Evolutionary conservation across 2,113 vertebrate genomes (phyloP), one percentile per base, ranked within the genome.

Genomic region (Collichthys lucidus): DNA sequence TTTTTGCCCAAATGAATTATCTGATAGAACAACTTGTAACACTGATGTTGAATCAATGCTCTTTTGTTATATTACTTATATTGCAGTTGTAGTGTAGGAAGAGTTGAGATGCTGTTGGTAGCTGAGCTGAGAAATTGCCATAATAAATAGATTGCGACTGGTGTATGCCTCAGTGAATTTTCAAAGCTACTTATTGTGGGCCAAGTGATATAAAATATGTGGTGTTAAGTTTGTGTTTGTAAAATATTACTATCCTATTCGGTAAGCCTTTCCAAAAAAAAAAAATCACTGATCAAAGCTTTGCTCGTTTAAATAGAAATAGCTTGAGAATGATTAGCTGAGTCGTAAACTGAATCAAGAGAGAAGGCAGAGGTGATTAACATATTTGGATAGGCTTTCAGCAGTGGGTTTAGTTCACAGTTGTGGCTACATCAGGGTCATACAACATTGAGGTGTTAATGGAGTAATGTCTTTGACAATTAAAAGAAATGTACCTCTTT

Each of bases 391-490:
- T 24, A 4, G 29, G 29, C 46, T 53, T 35, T 31, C 57, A 49
- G 52, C 44, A n/a, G 42, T 44, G 44, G 60, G 6, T 77, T 31
- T 52, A 17, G 44, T 31, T 22, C 14, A 6, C 24, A 22, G 20
- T 55, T 55, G 35, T 53, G 20, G 61, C 20, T 44, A 8, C 52
- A 44, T 71, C 1, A 19, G 10, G 44, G 20, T 53, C 46, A 65
- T 42, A 59, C 42, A 79, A 17, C n/a, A 52, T 8, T 2, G 10
- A 47, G 3, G 44, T 46, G 57, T 42, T 69, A 64, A 74, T 74
- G 49, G 63, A 69, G 42, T 52, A 66, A 71, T 75, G 52, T 35
- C 24, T 77, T 52, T 78, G 68, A 63, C 57, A 70, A 65, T 74
- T 61, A 20, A 72, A 72, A 61, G 44, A 56, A 55, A 24, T 17